Percentiles rank a stretch among this genome's conserved stretches.
Evolutionary conservation across 2,113 vertebrate genomes (phyloP).

Genomic region (Passerina amoena): DNA sequence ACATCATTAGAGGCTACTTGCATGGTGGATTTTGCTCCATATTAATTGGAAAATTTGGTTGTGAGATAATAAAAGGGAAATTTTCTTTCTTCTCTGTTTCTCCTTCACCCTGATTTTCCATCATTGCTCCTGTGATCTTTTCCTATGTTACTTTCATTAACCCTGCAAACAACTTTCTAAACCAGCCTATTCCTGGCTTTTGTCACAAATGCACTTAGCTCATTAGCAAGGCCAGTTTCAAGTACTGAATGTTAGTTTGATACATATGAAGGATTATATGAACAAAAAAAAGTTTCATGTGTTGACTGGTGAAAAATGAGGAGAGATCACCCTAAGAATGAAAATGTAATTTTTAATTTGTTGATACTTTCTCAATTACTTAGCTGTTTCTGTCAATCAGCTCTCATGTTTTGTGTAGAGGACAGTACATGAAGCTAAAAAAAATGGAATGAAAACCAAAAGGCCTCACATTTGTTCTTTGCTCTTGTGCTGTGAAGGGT

Average conservation of each 20-base stretch:
- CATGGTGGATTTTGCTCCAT: background rate
- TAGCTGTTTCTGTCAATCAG: background rate
- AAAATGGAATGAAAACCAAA: background rate
- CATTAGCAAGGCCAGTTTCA: background rate
- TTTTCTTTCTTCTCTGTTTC: background rate
- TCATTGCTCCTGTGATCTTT: background rate
- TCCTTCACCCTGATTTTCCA: background rate
- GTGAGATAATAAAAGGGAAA: background rate
- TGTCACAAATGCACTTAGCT: background rate
- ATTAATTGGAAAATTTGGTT: background rate
- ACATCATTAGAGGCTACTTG: background rate
- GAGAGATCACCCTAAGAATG: background rate
- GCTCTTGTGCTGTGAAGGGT: background rate
- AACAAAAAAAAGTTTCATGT: background rate
- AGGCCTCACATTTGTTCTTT: background rate
- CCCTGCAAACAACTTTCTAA: background rate
- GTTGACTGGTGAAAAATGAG: background rate
- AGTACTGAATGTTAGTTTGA: background rate
- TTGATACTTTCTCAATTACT: background rate
- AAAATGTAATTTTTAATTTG: background rate
- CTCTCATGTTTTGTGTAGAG: background rate
- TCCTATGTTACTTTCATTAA: background rate
- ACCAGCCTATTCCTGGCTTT: background rate
- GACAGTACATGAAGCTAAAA: background rate
- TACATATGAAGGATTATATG: background rate